Evolutionary conservation across 2,797 vertebrate species (phyloP), one percentile per base, ranked within the genome.

Genomic region (Gila robusta): DNA sequence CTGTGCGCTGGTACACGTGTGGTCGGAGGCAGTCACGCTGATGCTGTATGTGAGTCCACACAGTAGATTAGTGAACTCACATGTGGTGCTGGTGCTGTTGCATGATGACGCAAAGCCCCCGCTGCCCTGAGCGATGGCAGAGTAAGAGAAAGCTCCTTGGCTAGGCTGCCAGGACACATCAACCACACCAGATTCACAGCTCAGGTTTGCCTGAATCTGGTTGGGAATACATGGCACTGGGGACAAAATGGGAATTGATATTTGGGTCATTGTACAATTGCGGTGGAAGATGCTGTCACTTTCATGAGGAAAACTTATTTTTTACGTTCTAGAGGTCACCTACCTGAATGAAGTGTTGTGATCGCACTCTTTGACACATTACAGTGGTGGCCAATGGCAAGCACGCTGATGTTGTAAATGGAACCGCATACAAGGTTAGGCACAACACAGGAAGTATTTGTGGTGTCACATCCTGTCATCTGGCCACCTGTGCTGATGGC

Each of bases 331-430:
- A 49, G 47, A 28, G 7, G 17, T 76, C 11, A 77, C 72, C 89
- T 74, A 96, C 96, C 94, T 89, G 95, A 82, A 56, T 90, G 74
- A 70, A 96, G 79, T 83, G 90, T 88, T 21, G 77, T 71, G 1
- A 90, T 32, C 1, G 44, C 12, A 76, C 94, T 95, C 54, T 82
- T 84, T 0, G 94, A 93, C 71, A 93, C 86, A 7, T 94, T 94
- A 91, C 96, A 96, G n/a, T 89, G 11, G 5, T 79, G 82, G 86
- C 91, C 93, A 14, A 92, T 2, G 1, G 95, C 93, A 14, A 89
- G 69, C 77, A 96, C 95, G 0, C 89, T 95, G 90, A 96, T 82
- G 87, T 93, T 95, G 91, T 96, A 96, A 9, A 85, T 91, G 47
- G 89, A 92, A 56, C 95, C 94, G 79, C 96, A 96, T 66, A 73